Evolutionary conservation across 2,797 vertebrate species (phyloP), one percentile per base, ranked within the genome.

Genomic region (Yasuhikotakia modesta): DNA sequence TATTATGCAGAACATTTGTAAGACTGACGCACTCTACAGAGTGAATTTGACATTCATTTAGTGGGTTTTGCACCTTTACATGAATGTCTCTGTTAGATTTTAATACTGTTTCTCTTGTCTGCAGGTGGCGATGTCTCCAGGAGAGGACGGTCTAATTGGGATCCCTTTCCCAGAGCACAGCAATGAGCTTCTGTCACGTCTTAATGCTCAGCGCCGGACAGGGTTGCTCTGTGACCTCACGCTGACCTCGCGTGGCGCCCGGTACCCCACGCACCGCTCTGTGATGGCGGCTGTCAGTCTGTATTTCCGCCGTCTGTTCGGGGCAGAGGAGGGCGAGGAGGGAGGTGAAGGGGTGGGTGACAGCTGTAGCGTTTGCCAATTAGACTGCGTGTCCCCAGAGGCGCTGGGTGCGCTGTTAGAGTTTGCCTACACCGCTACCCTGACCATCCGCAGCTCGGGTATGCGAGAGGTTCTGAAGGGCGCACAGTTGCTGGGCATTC

Each of bases 141-240:
- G 95, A 3, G 97, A 99, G 90, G 96, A 99, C 19, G 97, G 96
- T 83, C 94, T 98, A 82, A 99, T 99, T 6, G 97, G 97, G 90
- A 99, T 99, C 84, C 97, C 97, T 39, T 99, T 99, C 94, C 97
- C 97, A 0, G 97, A 99, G 87, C 97, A 99, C 90, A 99, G 97
- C 92, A 98, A 91, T 0, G 97, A 99, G 86, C 91, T 99, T 39
- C 89, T 98, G 87, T 96, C 94, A 83, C 94, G 94, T 81, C 93
- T 99, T 68, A 99, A 99, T 0, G 94, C 97, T 79, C 97, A 99
- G 85, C 93, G 97, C 14, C 94, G 95, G 78, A 89, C 93, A 0
- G 97, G 97, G 22, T 91, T 96, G 53, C 92, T 99, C 4, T 99
- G 97, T 19, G 97, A 99, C 83, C 95, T 99, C 87, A 98, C 97